A percentile compares a stretch with the other conserved stretches of the same genome.
These are phyloP conservation scores for Chaetura pelagica DNA, from an alignment of 2,113 vertebrate species.

Conservation along the genomic window DNA sequence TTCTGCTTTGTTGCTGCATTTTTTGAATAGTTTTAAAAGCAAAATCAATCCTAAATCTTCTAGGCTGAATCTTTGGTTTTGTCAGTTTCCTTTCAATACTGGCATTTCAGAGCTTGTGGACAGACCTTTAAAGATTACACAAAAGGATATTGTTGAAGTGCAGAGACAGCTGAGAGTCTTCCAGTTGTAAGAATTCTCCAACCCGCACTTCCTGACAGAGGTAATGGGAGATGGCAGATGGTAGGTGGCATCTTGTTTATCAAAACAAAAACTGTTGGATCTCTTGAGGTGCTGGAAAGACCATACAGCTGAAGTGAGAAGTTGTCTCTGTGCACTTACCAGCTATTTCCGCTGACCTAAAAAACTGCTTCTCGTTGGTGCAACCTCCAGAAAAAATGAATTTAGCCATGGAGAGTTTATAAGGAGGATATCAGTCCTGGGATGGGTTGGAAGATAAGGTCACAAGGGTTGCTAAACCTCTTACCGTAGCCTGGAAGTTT, in stretches of 20 bases:
- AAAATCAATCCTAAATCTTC: background rate
- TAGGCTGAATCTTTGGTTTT: background rate
- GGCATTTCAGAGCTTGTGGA: background rate
- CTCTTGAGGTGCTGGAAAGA: conserved; percentile 22
- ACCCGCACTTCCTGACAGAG: conserved; percentile 3
- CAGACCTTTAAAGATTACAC: background rate
- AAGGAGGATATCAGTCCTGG: background rate
- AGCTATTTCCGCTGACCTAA: background rate
- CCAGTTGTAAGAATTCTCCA: conserved; percentile 31
- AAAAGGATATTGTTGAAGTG: background rate
- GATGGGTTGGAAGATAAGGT: background rate
- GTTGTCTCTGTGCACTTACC: background rate
- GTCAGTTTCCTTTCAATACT: background rate
- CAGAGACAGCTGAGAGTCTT: conserved; percentile 36
- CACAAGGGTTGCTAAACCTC: background rate
- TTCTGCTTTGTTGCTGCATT: background rate
- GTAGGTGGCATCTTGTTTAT: conserved; percentile 57
- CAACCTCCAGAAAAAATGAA: background rate
- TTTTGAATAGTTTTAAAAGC: background rate
- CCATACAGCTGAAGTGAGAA: conserved; percentile 4
- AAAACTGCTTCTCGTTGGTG: background rate
- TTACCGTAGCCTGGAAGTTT: background rate
- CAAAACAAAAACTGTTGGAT: conserved; percentile 16
- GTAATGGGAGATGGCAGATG: conserved; percentile 48
- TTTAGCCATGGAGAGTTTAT: background rate